phyloP scores from a whole-genome alignment of 2,113 vertebrate genomes.

The Sitta europaea region DNA sequence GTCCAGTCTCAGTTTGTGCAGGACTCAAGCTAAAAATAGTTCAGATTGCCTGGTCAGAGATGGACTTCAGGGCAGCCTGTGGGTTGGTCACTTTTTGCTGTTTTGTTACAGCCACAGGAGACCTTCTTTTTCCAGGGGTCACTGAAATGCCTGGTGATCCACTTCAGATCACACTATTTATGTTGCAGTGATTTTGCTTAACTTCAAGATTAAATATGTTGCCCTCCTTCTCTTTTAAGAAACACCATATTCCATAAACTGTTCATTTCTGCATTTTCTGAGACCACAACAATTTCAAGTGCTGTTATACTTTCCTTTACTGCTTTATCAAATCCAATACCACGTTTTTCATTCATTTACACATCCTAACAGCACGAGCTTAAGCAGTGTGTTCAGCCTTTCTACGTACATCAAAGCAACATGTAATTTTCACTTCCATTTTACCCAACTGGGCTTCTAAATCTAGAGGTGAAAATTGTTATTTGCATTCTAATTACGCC shows the following conservation, averaged over 20 bases:
- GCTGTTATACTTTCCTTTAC: background rate
- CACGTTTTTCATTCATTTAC: background rate
- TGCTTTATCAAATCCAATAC: background rate
- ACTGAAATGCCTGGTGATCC: background rate
- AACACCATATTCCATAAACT: background rate
- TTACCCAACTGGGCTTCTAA: conserved; percentile 7
- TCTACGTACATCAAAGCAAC: background rate
- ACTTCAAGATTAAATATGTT: background rate
- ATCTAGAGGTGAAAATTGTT: conserved; percentile 47
- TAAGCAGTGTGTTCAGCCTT: background rate
- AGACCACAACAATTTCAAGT: background rate
- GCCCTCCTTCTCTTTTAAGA: background rate
- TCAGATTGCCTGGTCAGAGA: background rate
- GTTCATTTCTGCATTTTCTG: background rate
- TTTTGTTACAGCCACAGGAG: background rate
- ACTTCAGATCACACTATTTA: background rate
- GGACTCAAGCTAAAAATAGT: background rate
- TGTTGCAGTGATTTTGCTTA: background rate
- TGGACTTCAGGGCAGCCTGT: background rate
- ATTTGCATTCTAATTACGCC: background rate
- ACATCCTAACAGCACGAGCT: background rate
- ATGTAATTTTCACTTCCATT: conserved; percentile 48
- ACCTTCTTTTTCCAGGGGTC: background rate
- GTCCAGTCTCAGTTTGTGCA: background rate
- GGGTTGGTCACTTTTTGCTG: background rate